phyloP scores from a whole-genome alignment of 2,113 vertebrate species.

The Garra rufa region DNA sequence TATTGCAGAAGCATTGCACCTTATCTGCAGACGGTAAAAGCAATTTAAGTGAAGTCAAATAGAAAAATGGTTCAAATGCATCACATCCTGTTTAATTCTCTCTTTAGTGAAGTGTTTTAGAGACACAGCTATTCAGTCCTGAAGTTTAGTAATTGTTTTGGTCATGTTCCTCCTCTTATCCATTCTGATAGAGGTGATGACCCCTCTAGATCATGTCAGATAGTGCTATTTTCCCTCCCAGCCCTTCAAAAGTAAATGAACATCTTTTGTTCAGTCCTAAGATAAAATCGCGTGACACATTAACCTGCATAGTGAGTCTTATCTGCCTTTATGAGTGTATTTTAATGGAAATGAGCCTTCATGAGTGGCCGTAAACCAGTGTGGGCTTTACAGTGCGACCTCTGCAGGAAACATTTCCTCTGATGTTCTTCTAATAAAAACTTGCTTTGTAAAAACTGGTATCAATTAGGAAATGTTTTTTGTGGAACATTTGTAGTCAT shows the following conservation, averaged over 20 bases:
- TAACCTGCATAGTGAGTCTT: conserved; percentile 8
- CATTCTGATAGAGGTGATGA: not conserved
- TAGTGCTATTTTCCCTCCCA: not conserved
- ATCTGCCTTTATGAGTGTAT: conserved; percentile 34
- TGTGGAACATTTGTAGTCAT: not conserved
- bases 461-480: not conserved
- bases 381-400: conserved; percentile 5
- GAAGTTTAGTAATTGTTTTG: not conserved
- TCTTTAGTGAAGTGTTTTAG: not conserved
- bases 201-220: conserved; percentile 18
- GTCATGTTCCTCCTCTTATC: not conserved
- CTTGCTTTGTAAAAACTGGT: not conserved
- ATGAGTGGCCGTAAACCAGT: not conserved
- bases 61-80: not conserved
- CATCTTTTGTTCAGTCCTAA: not conserved
- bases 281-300: conserved; percentile 2
- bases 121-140: not conserved
- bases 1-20: not conserved
- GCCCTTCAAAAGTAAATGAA: not conserved
- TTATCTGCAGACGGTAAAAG: not conserved
- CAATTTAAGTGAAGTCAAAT: not conserved
- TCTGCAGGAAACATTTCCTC: not conserved
- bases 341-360: conserved; percentile 8
- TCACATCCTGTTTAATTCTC: not conserved
- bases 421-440: not conserved